A percentile compares a stretch with the other conserved stretches of the same genome.
These are phyloP conservation scores for Cotesia glomerata DNA, from an alignment of 1,140 invertebrate genomes.

Conservation along the genomic window DNA sequence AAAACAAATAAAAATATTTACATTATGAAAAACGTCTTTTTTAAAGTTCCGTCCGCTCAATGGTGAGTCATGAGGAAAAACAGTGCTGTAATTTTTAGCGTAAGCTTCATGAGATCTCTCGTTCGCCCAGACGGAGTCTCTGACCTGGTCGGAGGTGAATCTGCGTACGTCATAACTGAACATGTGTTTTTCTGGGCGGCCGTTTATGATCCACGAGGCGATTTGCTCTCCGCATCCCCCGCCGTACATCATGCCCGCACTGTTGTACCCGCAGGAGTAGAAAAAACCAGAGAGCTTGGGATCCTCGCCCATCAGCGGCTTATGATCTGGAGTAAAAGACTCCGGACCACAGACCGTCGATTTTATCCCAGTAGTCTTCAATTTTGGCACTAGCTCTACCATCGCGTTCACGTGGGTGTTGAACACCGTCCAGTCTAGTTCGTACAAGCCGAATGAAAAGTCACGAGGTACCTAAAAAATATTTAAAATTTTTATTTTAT, in stretches of 20 bases:
- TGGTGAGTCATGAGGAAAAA: conserved; percentile 85
- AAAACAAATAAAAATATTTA: conserved; percentile 43
- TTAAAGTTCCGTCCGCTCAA: conserved; percentile 79
- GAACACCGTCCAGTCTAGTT: conserved; percentile 86
- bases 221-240: conserved; percentile 85
- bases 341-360: conserved; percentile 85
- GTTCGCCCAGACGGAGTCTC: conserved; percentile 74
- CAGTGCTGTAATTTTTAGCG: conserved; percentile 83
- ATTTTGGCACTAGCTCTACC: conserved; percentile 73
- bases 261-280: conserved; percentile 88
- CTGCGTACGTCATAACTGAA: conserved; percentile 83
- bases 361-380: conserved; percentile 79
- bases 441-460: conserved; percentile 83
- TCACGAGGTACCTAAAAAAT: conserved; percentile 71
- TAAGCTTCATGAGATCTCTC: conserved; percentile 88
- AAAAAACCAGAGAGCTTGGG: conserved; percentile 70
- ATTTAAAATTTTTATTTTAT: conserved; percentile 1
- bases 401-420: conserved; percentile 77
- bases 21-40: conserved; percentile 73
- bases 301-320: conserved; percentile 69
- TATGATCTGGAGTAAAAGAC: conserved; percentile 90
- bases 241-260: conserved; percentile 88
- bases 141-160: conserved; percentile 75
- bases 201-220: conserved; percentile 82
- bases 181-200: conserved; percentile 83